Conservation (phyloP, 1,140 invertebrate genomes). For the Penaeus japonicus region DNA sequence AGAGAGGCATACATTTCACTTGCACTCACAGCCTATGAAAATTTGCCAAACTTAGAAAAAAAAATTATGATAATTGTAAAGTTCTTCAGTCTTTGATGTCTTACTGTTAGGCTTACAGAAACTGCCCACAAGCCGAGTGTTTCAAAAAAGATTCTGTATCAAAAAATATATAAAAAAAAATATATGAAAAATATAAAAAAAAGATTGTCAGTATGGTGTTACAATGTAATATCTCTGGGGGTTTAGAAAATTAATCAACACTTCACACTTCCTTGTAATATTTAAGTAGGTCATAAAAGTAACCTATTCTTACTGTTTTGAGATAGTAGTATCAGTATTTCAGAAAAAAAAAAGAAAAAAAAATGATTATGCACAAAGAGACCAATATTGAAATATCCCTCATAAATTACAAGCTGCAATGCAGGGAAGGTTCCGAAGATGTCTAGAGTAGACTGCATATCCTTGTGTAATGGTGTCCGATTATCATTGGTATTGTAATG, state of each 20-base stretch:
- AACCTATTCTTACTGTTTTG: conserved; percentile 45
- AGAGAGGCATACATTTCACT: too few species aligned
- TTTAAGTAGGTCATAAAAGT: conserved; percentile 39
- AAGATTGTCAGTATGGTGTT: neutral
- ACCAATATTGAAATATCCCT: conserved; percentile 54
- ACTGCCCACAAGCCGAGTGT: too few species aligned
- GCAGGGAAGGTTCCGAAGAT: conserved; percentile 50
- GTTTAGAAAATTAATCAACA: conserved; percentile 35
- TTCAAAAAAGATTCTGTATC: too few species aligned
- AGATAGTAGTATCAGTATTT: conserved; percentile 52
- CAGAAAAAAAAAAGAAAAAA: conserved; percentile 18
- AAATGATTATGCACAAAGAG: conserved; percentile 39
- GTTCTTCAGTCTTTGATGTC: too few species aligned
- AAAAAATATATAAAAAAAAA: too few species aligned
- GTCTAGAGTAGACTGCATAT: conserved; percentile 53
- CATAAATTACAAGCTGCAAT: conserved; percentile 31
- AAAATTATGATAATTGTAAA: too few species aligned
- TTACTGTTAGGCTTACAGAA: too few species aligned
- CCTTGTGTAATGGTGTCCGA: conserved; percentile 51
- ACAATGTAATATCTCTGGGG: conserved; percentile 8
- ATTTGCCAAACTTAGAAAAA: too few species aligned
- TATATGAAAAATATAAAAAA: neutral
- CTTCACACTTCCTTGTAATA: conserved; percentile 34
- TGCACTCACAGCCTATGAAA: too few species aligned
- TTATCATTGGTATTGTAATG: conserved; percentile 43